Percentiles rank a stretch among this genome's conserved stretches.
These are phyloP conservation scores for Griposia aprilina DNA, from an alignment of 2,888 invertebrate genomes.

Conservation along the genomic window DNA sequence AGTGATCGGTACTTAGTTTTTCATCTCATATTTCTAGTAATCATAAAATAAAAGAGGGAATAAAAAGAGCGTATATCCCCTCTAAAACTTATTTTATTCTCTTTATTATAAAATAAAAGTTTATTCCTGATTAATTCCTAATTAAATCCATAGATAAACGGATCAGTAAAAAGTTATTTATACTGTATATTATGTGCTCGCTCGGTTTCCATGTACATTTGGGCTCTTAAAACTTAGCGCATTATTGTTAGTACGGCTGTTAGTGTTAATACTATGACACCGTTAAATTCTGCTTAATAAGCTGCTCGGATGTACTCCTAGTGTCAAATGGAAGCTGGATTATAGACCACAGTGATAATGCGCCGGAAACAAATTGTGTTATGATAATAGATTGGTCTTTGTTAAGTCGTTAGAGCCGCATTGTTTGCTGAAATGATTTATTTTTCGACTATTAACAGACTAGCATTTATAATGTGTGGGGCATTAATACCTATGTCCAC, in stretches of 20 bases:
- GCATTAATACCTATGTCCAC: too few relatives aligned
- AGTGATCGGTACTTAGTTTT: neutral
- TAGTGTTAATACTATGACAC: constrained; percentile 31
- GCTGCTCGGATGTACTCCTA: constrained; percentile 31
- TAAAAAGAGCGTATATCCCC: neutral
- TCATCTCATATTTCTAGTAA: neutral
- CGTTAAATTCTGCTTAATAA: constrained; percentile 59
- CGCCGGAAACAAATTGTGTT: constrained; percentile 34
- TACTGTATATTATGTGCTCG: constrained; percentile 6
- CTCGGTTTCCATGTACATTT: constrained; percentile 21
- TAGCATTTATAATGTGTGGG: neutral
- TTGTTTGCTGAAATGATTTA: constrained; percentile 14
- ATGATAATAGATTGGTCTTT: constrained; percentile 31
- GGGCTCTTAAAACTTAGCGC: constrained; percentile 43
- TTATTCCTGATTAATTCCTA: neutral
- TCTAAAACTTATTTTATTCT: constrained; percentile 21
- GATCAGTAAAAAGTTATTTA: constrained; percentile 39
- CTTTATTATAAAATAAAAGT: constrained; percentile 8
- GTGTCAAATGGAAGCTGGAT: constrained; percentile 42
- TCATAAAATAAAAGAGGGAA: neutral
- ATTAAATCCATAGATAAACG: constrained; percentile 17
- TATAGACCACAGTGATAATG: constrained; percentile 40
- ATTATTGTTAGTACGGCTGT: constrained; percentile 34
- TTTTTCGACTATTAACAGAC: neutral
- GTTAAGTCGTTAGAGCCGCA: constrained; percentile 16